phyloP scores from a whole-genome alignment of 2,113 vertebrate species.

The Balaeniceps rex region DNA sequence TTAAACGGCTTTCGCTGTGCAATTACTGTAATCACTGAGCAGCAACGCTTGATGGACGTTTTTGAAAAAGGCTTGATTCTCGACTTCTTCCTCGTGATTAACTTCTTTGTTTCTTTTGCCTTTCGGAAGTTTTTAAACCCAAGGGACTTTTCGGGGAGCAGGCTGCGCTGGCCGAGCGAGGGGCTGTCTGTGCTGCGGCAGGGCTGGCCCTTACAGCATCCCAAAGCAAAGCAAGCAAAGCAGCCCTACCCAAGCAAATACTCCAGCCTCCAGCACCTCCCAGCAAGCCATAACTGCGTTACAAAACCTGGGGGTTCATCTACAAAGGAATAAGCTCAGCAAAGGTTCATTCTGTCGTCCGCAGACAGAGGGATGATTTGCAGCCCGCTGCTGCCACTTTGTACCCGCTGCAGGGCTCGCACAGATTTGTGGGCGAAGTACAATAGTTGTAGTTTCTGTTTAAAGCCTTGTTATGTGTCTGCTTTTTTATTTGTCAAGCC shows the following conservation, averaged over 20 bases:
- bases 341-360: rapidly evolving
- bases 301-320: not conserved
- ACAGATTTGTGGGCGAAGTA: rapidly evolving
- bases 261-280: rapidly evolving
- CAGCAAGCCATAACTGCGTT: not conserved
- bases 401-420: not conserved
- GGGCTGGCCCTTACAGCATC: not conserved
- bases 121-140: not conserved
- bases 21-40: not conserved
- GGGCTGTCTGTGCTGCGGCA: not conserved
- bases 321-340: rapidly evolving
- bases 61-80: not conserved
- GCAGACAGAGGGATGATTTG: rapidly evolving
- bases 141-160: not conserved
- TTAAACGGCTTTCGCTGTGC: not conserved
- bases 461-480: not conserved
- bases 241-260: not conserved
- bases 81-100: rapidly evolving
- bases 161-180: not conserved
- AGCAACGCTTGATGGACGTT: rapidly evolving
- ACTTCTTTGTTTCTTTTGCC: not conserved
- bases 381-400: not conserved
- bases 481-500: not conserved
- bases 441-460: not conserved
- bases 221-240: not conserved